Evolutionary conservation across 2,888 invertebrate species (phyloP).

Genomic region (Bellardia bayeri): DNA sequence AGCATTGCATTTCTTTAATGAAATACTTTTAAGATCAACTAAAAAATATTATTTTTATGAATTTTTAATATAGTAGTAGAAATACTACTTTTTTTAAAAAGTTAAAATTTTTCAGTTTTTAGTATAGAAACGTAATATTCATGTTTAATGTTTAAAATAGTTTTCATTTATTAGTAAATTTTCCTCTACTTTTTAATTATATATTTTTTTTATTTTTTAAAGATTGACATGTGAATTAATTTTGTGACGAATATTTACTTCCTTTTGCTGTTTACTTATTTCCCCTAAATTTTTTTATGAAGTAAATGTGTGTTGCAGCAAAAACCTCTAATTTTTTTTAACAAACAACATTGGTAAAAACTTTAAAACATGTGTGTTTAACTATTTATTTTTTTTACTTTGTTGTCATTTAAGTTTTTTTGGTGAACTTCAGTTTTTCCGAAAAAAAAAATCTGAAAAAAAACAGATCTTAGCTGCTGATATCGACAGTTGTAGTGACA

Average conservation of each 20-base stretch:
- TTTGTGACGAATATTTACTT: neutral
- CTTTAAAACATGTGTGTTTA: neutral
- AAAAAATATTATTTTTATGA: no score
- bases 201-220: no score
- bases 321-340: neutral
- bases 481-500: constrained; percentile 47
- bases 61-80: no score
- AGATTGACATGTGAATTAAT: neutral
- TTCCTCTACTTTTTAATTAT: no score
- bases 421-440: neutral
- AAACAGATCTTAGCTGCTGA: constrained; percentile 37
- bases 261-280: neutral
- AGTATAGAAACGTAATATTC: no score
- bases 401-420: constrained; percentile 6
- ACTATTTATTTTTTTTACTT: no score
- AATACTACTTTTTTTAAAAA: no score
- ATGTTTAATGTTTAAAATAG: no score
- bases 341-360: neutral
- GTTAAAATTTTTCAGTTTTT: no score
- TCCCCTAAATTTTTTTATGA: neutral
- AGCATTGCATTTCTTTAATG: no score
- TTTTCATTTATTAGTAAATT: no score
- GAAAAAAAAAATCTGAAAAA: neutral
- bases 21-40: no score
- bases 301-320: neutral